Conservation (phyloP, 2,797 vertebrate genomes). For the Novumbra hubbsi region DNA sequence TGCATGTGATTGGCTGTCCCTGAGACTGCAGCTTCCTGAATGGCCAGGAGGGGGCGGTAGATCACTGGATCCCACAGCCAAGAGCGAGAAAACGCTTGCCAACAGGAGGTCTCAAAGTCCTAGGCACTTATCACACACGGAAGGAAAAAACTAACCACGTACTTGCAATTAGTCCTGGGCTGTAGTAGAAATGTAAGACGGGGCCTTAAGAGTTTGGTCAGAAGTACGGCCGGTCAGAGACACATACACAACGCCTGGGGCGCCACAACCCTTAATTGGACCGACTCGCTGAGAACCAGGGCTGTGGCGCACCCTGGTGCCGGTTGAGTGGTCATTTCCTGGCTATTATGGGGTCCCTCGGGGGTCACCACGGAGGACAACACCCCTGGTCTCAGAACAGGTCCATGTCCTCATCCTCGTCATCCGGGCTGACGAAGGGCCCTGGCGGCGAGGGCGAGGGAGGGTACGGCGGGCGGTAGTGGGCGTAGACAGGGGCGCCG, state of each 20-base stretch:
- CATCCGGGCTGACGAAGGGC: neutral
- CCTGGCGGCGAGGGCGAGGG: neutral
- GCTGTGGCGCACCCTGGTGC: too few species aligned
- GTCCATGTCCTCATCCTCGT: neutral
- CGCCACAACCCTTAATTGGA: too few species aligned
- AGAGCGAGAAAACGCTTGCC: neutral
- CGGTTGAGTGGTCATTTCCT: neutral
- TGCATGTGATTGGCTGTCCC: neutral
- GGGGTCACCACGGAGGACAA: neutral
- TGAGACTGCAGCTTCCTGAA: neutral
- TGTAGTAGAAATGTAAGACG: too few species aligned
- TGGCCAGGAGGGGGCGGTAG: neutral
- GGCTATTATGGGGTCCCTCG: neutral
- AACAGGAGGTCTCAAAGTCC: neutral
- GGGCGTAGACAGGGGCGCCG: neutral
- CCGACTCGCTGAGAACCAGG: too few species aligned
- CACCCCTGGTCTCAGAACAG: neutral
- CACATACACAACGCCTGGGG: too few species aligned
- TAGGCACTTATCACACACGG: neutral
- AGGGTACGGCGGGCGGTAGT: neutral
- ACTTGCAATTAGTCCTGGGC: neutral
- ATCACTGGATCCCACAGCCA: neutral
- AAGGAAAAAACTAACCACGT: neutral
- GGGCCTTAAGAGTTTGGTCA: too few species aligned
- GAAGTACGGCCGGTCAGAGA: too few species aligned